phyloP scores from a whole-genome alignment of 1,140 invertebrate genomes.

The Trichoplusia ni region DNA sequence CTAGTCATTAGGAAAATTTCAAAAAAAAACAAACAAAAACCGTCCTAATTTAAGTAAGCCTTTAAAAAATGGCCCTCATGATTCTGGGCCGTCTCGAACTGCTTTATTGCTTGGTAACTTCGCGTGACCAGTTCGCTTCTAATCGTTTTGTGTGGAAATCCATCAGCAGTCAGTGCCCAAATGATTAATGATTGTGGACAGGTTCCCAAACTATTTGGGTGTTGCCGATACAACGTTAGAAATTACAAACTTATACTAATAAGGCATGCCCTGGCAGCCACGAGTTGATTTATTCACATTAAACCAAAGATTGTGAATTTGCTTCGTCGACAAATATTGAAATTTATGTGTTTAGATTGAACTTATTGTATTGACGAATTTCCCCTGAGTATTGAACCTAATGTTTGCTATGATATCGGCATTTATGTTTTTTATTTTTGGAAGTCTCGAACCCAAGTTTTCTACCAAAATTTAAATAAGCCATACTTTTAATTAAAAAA shows the following conservation, averaged over 20 bases:
- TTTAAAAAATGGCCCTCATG: not conserved
- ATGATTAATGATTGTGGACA: conserved; percentile 16
- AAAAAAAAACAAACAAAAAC: not conserved
- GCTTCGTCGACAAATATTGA: too few species aligned
- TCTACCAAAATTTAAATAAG: too few species aligned
- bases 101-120: not conserved
- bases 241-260: too few species aligned
- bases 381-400: too few species aligned
- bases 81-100: not conserved
- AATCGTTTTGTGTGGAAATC: conserved; percentile 1
- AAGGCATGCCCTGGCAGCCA: too few species aligned
- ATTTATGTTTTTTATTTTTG: too few species aligned
- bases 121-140: conserved; percentile 3
- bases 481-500: too few species aligned
- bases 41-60: not conserved
- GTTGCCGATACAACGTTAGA: conserved; percentile 1
- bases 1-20: not conserved
- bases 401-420: too few species aligned
- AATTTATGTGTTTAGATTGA: too few species aligned
- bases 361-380: too few species aligned
- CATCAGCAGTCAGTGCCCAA: not conserved
- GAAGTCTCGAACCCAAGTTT: too few species aligned
- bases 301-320: too few species aligned
- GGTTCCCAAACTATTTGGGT: conserved; percentile 15
- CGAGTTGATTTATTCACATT: not conserved